Base-by-base conservation (phyloP, 2,888 invertebrate species). In the Lasioglossum figueresi region DNA sequence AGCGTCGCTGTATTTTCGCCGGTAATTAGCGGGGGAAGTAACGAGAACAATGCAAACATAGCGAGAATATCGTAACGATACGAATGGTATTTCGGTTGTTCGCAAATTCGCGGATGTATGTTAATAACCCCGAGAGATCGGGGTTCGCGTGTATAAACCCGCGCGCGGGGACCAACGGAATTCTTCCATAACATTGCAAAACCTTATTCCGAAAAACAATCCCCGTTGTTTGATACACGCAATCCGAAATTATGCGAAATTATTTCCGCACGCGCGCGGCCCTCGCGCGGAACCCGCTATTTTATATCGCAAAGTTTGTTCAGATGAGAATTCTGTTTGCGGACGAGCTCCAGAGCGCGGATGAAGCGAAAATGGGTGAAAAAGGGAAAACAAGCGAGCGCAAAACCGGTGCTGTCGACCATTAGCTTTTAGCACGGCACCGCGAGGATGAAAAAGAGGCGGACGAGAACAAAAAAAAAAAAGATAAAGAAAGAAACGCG, bases 371-470 rank as follows among this genome's bases (percentile, higher is more conserved):
- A 74, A 79, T 59, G 86, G 71, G 81, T 73, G 86, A 79, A 83
- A 88, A 85, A 83, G 73, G 70, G 86, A 71, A 78, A 82, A 85
- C 80, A 73, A 80, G 75, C 75, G 76, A 78, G 82, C 85, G 85
- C 79, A 82, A 84, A 88, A 82, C 82, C 81, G 81, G 80, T 76
- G 83, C 84, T n/a, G 66, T 72, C 83, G 83, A 85, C 88, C 90
- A 90, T 90, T 90, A 91, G 90, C 90, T 90, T 90, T 90, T 90
- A 90, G 88, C 89, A 80, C 81, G 80, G 82, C 52, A 43, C 76
- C 82, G 52, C 66, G 73, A 70, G 80, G 52, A 77, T 70, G 79
- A 79, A 80, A 75, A 83, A 76, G 63, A 77, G 72, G 76, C 37
- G 75, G 74, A 82, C 3, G 23, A 10, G 52, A 52, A 86, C 72